Percentiles rank a stretch among this genome's conserved stretches.
Evolutionary conservation across 1,140 invertebrate species (phyloP).

Genomic region (Gryon sp.): DNA sequence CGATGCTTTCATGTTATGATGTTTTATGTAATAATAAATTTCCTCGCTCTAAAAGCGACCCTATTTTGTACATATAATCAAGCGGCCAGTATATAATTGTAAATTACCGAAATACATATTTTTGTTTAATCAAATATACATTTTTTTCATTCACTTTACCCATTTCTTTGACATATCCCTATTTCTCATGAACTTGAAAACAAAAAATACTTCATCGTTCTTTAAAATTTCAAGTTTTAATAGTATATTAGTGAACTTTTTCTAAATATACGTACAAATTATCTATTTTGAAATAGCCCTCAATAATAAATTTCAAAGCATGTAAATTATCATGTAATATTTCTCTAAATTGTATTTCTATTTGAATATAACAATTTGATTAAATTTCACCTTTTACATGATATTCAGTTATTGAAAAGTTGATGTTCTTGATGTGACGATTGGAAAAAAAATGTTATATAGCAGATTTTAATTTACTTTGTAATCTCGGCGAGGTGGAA

Average conservation of each 20-base stretch:
- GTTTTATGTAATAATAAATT: slow-evolving; percentile 54
- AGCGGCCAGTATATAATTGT: slow-evolving; percentile 71
- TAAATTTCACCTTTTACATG: neutral
- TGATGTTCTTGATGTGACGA: neutral
- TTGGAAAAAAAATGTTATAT: slow-evolving; percentile 6
- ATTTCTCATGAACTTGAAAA: neutral
- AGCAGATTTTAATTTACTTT: slow-evolving; percentile 15
- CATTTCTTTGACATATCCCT: too few species aligned
- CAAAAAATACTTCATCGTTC: too few species aligned
- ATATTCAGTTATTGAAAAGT: slow-evolving; percentile 1
- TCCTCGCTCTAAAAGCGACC: slow-evolving; percentile 25
- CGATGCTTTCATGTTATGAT: slow-evolving; percentile 44
- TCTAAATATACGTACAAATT: too few species aligned
- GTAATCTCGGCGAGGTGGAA: slow-evolving; percentile 35
- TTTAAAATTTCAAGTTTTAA: too few species aligned
- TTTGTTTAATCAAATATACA: slow-evolving; percentile 69
- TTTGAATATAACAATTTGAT: neutral
- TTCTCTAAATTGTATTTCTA: too few species aligned
- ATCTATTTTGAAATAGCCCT: too few species aligned
- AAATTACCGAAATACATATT: slow-evolving; percentile 71
- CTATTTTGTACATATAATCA: slow-evolving; percentile 64
- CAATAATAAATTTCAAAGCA: too few species aligned
- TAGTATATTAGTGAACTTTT: too few species aligned
- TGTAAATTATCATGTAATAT: too few species aligned
- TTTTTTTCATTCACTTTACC: too few species aligned